Evolutionary conservation across 2,113 vertebrate species (phyloP).

Genomic region (Ptychochromis oligacanthus): DNA sequence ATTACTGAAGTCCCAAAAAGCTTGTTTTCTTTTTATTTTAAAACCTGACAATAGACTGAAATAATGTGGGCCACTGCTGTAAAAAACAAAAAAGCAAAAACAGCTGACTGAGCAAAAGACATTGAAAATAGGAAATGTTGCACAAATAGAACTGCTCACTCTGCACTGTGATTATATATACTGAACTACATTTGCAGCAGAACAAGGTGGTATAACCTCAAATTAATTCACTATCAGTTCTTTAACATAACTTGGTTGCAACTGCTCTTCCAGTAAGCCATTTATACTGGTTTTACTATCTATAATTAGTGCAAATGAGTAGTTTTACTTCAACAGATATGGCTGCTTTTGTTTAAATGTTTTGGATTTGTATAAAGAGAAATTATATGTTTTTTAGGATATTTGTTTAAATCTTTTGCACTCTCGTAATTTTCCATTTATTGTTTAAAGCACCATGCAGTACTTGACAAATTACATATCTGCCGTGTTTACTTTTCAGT

Average conservation of each 20-base stretch:
- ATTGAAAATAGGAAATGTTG: neutral
- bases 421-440: neutral
- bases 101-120: neutral
- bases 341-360: neutral
- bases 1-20: neutral
- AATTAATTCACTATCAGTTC: neutral
- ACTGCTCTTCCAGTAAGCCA: neutral
- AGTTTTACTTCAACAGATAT: conserved; percentile 1
- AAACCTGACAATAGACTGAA: neutral
- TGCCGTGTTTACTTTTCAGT: neutral
- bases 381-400: neutral
- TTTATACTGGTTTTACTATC: neutral
- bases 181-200: neutral
- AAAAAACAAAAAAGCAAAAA: neutral
- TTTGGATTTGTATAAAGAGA: neutral
- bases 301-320: conserved; percentile 8
- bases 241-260: too few relatives aligned
- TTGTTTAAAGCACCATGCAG: neutral
- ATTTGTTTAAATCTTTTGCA: neutral
- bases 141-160: neutral
- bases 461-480: neutral
- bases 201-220: neutral
- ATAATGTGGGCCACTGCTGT: neutral
- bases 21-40: neutral
- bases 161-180: neutral